A percentile compares a stretch with the other conserved stretches of the same genome.
Conservation (phyloP, 2,113 vertebrate species). For the Rhinolophus ferrumequinum region DNA sequence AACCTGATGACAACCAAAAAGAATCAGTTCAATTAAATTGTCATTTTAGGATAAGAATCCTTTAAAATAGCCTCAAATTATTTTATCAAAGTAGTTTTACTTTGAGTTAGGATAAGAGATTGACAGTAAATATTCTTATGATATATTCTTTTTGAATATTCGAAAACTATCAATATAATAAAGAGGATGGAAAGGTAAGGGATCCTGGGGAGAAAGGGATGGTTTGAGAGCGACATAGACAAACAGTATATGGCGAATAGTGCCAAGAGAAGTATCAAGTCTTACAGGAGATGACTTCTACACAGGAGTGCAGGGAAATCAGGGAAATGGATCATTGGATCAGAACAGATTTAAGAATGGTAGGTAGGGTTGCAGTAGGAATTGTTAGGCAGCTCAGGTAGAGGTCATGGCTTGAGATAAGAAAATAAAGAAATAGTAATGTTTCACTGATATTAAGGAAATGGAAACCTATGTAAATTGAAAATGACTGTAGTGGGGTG, state of each 20-base stretch:
- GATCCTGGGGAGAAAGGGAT: not conserved
- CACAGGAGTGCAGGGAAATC: not conserved
- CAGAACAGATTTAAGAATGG: not conserved
- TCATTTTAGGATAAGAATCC: slow-evolving; percentile 5
- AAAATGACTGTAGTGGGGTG: not conserved
- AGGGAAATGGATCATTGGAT: not conserved
- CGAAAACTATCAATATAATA: not conserved
- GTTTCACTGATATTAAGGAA: not conserved
- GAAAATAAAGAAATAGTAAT: slow-evolving; percentile 1
- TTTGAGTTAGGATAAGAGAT: slow-evolving; percentile 14
- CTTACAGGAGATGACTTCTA: not conserved
- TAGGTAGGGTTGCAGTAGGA: not conserved
- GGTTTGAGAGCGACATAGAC: not conserved
- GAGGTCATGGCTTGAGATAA: not conserved
- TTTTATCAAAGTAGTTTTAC: slow-evolving; percentile 25
- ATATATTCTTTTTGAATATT: not conserved
- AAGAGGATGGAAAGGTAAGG: not conserved
- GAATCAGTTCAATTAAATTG: not conserved
- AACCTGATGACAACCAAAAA: not conserved
- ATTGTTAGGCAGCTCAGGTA: not conserved
- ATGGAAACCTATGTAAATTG: not conserved
- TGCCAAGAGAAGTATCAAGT: not conserved
- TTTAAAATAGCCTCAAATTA: not conserved
- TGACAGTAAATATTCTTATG: not conserved
- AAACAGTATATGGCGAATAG: not conserved